These are phyloP conservation scores for Brachypterus glaber DNA, from an alignment of 2,888 invertebrate species.

Conservation along the genomic window DNA sequence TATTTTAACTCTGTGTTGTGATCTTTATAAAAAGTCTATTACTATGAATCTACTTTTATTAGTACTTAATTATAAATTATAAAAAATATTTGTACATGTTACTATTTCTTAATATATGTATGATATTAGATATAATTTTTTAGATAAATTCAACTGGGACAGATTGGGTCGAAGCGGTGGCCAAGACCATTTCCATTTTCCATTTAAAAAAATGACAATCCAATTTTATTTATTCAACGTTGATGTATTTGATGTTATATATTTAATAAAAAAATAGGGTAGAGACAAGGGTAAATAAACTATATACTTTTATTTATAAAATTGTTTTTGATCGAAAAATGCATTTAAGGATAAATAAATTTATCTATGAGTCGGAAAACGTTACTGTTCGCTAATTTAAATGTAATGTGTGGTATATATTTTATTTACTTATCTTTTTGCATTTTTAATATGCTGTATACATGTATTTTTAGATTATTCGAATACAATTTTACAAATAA, in stretches of 20 bases:
- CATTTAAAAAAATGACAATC: constrained; percentile 37
- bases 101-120: constrained; percentile 32
- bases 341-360: too few relatives aligned
- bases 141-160: constrained; percentile 20
- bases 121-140: constrained; percentile 30
- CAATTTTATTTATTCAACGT: constrained; percentile 35
- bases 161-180: background rate
- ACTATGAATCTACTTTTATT: constrained; percentile 43
- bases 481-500: too few relatives aligned
- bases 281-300: too few relatives aligned
- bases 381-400: constrained; percentile 26
- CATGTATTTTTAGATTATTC: too few relatives aligned
- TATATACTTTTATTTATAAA: too few relatives aligned
- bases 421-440: constrained; percentile 27
- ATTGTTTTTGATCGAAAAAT: too few relatives aligned
- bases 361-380: too few relatives aligned
- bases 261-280: constrained; percentile 26
- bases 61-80: constrained; percentile 35
- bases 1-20: constrained; percentile 43
- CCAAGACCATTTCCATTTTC: too few relatives aligned
- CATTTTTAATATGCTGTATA: too few relatives aligned
- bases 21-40: constrained; percentile 45
- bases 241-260: constrained; percentile 36
- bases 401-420: constrained; percentile 21
- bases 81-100: constrained; percentile 42